Base-by-base conservation (phyloP, 2,797 vertebrate genomes). In the Coendou prehensilis region DNA sequence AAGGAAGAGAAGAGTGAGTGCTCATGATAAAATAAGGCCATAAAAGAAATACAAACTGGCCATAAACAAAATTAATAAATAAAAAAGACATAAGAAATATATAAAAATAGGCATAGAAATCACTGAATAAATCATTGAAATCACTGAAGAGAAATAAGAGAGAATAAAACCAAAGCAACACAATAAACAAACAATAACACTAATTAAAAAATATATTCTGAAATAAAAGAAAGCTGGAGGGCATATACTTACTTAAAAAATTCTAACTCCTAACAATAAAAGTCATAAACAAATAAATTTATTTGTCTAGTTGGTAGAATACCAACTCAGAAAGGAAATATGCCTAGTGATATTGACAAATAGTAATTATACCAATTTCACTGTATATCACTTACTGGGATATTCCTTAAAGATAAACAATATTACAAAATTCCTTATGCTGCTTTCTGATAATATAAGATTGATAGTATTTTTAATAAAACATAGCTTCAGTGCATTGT, bases 191-290 rank as follows among this genome's bases (percentile, higher is more conserved):
- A 50, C 0, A 57, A 1, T 26, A 23, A 64, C 2, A 80, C 0
- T 73, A 59, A 47, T 59, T 84, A 3, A 92, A 94, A 95, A 71
- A 52, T 30, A 54, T 2, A 37, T 93, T 90, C 41, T 90, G 54
- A 23, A 85, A 30, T 71, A 13, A 69, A 90, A 71, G 47, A n/a
- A 63, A 9, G 18, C 28, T 78, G 85, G 64, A 93, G 54, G 17
- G 6, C n/a, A 7, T 52, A 22, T 47, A 76, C 84, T 82, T 82
- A 81, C 23, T n/a, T 47, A 71, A 63, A 69, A 90, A 15, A 22
- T 41, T 33, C 18, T 79, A 79, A 80, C 57, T 23, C 22, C 26
- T 22, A 69, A 37, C 52, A 73, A 91, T 67, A 69, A 94, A 63
- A 86, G 26, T 7, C 30, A 89, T 11, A 69, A 56, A 63, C 63